These are phyloP conservation scores for Crossocerus cetratus DNA, from an alignment of 2,888 invertebrate species.

Conservation along the genomic window DNA sequence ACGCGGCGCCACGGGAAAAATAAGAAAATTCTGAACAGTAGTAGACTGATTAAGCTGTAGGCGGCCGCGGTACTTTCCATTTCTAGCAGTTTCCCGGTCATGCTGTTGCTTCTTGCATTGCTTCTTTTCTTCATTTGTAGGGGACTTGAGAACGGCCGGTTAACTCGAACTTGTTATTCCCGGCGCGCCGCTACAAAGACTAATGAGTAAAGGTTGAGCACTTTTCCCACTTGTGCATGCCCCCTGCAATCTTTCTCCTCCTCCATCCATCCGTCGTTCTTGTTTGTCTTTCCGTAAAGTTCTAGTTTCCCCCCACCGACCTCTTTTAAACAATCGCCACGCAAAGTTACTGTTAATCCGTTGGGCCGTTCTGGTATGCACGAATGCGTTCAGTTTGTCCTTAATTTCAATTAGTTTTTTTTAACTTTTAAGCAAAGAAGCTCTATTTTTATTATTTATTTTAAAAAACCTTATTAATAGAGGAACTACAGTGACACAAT, in stretches of 20 bases:
- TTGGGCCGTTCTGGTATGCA: too few relatives aligned
- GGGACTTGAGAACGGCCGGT: slow-evolving; percentile 55
- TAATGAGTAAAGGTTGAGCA: slow-evolving; percentile 56
- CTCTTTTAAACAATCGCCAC: too few relatives aligned
- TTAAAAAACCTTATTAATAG: too few relatives aligned
- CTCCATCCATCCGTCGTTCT: neutral
- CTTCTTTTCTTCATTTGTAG: slow-evolving; percentile 53
- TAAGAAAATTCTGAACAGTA: slow-evolving; percentile 42
- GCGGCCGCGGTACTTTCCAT: slow-evolving; percentile 44
- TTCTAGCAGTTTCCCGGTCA: slow-evolving; percentile 35
- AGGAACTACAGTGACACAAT: too few relatives aligned
- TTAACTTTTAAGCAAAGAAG: too few relatives aligned
- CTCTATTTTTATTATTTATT: too few relatives aligned
- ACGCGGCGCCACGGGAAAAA: slow-evolving; percentile 24
- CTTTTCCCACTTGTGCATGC: slow-evolving; percentile 48
- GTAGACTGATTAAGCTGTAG: slow-evolving; percentile 53
- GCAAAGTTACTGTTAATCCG: too few relatives aligned
- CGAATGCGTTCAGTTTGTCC: too few relatives aligned
- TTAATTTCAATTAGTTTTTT: too few relatives aligned
- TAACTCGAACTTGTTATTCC: slow-evolving; percentile 61
- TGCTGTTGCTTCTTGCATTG: slow-evolving; percentile 32
- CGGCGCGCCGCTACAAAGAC: slow-evolving; percentile 51
- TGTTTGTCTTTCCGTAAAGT: neutral
- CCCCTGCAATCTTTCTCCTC: neutral
- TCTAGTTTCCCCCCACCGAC: neutral